Evolutionary conservation across 1,140 invertebrate species (phyloP).

Genomic region (Drosophila rufa): DNA sequence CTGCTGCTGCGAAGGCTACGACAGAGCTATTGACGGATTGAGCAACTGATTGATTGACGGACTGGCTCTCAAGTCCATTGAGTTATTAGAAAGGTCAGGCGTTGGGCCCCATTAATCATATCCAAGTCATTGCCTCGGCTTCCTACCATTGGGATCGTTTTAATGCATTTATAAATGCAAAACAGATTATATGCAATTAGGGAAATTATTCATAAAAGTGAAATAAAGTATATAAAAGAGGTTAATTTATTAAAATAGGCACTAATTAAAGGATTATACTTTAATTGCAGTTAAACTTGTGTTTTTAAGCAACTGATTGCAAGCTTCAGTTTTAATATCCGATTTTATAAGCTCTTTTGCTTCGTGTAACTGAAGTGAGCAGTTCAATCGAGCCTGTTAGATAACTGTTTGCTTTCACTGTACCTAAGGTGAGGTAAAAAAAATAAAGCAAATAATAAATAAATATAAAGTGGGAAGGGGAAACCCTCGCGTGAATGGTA

Average conservation of each 20-base stretch:
- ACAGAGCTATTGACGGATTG: conserved; percentile 30
- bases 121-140: conserved; percentile 4
- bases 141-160: background rate
- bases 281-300: background rate
- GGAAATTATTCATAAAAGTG: background rate
- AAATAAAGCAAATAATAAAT: conserved; percentile 12
- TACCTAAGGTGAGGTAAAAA: background rate
- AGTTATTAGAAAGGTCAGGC: conserved; percentile 44
- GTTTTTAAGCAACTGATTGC: background rate
- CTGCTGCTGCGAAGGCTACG: conserved; percentile 22
- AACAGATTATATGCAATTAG: conserved; percentile 18
- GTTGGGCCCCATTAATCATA: conserved; percentile 1
- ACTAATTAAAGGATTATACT: background rate
- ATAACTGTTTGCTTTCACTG: conserved; percentile 51
- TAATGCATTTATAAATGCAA: conserved; percentile 12
- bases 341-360: background rate
- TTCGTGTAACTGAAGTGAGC: background rate
- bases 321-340: background rate
- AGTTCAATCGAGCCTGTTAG: conserved; percentile 21
- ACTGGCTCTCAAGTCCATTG: conserved; percentile 1
- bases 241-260: background rate
- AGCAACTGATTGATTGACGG: conserved; percentile 42
- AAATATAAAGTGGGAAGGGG: background rate
- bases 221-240: background rate
- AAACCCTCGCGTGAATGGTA: conserved; percentile 19